Evolutionary conservation across 2,888 invertebrate genomes (phyloP).

Genomic region (Melanargia galathea): DNA sequence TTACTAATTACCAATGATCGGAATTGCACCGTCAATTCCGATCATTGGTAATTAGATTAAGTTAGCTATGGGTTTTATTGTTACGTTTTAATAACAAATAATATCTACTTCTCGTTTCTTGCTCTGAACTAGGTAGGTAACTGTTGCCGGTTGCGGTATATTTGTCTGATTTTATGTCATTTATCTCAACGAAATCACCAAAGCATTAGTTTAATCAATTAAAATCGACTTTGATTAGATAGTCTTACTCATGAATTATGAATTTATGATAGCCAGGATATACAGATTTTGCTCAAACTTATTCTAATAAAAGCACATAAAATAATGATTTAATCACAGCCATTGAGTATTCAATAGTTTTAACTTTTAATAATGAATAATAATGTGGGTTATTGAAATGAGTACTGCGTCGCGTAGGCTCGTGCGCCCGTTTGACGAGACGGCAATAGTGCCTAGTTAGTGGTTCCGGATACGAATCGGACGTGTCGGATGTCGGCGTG

Average conservation of each 20-base stretch:
- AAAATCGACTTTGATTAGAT: not conserved
- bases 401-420: slow-evolving; percentile 64
- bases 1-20: too few relatives aligned
- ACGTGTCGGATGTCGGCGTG: slow-evolving; percentile 83
- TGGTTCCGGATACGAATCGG: slow-evolving; percentile 81
- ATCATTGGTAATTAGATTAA: too few relatives aligned
- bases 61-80: too few relatives aligned
- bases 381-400: slow-evolving; percentile 60
- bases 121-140: too few relatives aligned
- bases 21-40: too few relatives aligned
- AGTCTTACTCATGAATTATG: not conserved
- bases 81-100: too few relatives aligned
- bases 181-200: not conserved
- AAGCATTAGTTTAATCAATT: not conserved
- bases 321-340: not conserved
- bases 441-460: slow-evolving; percentile 74
- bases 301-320: not conserved
- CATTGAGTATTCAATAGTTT: slow-evolving; percentile 21
- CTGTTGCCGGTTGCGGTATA: not conserved
- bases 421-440: slow-evolving; percentile 62
- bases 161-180: not conserved
- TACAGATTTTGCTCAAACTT: not conserved
- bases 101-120: not conserved
- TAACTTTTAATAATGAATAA: slow-evolving; percentile 28
- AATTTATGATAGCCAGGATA: not conserved